Base-by-base conservation (phyloP, 2,888 invertebrate species). In the Drosophila monieri region DNA sequence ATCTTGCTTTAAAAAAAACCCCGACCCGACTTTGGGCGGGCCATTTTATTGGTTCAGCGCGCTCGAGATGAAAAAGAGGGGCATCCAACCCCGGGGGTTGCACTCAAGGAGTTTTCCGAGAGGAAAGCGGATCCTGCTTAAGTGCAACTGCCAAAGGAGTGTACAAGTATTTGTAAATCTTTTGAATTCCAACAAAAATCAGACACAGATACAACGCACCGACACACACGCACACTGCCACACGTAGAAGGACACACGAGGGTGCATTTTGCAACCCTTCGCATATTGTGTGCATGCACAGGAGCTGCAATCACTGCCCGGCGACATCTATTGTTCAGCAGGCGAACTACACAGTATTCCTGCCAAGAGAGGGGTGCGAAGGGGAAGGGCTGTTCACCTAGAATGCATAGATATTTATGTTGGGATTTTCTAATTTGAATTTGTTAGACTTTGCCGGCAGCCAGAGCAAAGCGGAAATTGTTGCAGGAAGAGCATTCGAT, bases 21-120 rank as follows among this genome's bases (percentile, higher is more conserved):
- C 53, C 64, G 47, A 14, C 25, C 67, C 67, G 47, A 27, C 23
- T 57, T 67, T 44, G 81, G 75, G 67, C 77, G 80, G 76, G 80
- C 58, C 83, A 78, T 89, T 89, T 89, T 90, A 90, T 90, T 89
- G 90, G 86, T 86, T 86, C 78, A 85, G 70, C 77, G 71, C 51
- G 51, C 47, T 70, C 51, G 35, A 74, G 75, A 70, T 73, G 74
- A 69, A 70, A 73, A 15, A 51, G 70, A 56, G 57, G 39, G 48
- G 53, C 47, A 62, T 46, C 49, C 32, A 51, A 53, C 57, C 55
- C 56, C 56, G 60, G 76, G 85, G 80, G 87, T 77, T 41, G 80
- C 87, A 84, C 80, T 84, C 73, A 65, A 80, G 80, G 75, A 52
- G 52, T 48, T 55, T 18, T 41, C 58, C 55, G 51, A 48, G 56